Evolutionary conservation across 2,113 vertebrate species (phyloP).

Genomic region (Rhinogobius similis): DNA sequence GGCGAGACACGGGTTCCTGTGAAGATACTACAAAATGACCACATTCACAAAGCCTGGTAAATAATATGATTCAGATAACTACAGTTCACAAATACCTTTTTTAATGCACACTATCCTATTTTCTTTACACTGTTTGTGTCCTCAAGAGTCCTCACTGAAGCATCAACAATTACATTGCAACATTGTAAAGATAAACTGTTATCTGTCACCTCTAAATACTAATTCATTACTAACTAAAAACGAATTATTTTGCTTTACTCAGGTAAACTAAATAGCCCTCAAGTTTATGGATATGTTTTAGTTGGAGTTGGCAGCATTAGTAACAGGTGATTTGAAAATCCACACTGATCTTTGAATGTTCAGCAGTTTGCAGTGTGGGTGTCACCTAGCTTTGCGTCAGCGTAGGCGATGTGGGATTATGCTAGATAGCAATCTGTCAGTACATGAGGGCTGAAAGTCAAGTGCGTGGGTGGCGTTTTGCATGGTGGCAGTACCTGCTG

Average conservation of each 20-base stretch:
- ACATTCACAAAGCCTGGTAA: slow-evolving; percentile 93
- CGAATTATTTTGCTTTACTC: not conserved
- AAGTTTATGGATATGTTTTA: not conserved
- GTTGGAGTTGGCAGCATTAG: slow-evolving; percentile 4
- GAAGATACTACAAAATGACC: slow-evolving; percentile 87
- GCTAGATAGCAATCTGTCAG: slow-evolving; percentile 74
- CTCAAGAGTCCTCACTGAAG: too few species aligned
- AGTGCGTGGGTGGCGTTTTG: slow-evolving; percentile 71
- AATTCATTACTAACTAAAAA: too few species aligned
- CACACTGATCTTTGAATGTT: slow-evolving; percentile 39
- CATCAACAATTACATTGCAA: not conserved
- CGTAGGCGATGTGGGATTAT: slow-evolving; percentile 61
- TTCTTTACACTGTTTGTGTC: not conserved
- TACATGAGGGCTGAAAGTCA: slow-evolving; percentile 67
- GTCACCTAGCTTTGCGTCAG: slow-evolving; percentile 54
- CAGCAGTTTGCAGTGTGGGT: slow-evolving; percentile 45
- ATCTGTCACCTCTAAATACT: not conserved
- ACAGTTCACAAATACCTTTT: not conserved
- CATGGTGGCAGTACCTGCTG: slow-evolving; percentile 62
- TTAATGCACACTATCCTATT: not conserved
- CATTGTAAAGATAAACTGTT: not conserved
- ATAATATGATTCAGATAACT: slow-evolving; percentile 4
- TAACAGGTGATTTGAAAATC: slow-evolving; percentile 31
- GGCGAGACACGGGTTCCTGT: slow-evolving; percentile 94
- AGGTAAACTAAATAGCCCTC: not conserved